Base-by-base conservation (phyloP, 2,888 invertebrate genomes). In the Morinoia aosen region DNA sequence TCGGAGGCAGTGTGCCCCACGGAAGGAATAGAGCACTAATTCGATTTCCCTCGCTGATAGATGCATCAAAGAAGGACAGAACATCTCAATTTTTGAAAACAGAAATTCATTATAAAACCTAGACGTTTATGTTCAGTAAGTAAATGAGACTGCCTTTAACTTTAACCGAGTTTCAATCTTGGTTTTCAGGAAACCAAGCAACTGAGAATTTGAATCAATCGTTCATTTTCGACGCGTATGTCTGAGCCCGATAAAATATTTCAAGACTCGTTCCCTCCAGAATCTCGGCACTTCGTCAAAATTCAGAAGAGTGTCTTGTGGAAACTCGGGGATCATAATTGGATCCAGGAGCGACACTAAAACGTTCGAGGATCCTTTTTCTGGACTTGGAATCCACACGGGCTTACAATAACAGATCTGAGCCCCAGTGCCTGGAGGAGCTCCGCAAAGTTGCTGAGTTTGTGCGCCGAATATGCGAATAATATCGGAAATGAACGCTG, bases 211-310 rank as follows among this genome's bases (percentile, higher is more conserved):
- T 76, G 90, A 90, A 90, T 90, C 90, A 90, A 90, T 90, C 48
- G 48, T 25, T 40, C 90, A 61, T 90, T 48, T 90, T 90, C 90
- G 33, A 33, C 16, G 90, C 57, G 25, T 57, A 14, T 93, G 11
- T 33, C 93, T 16, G 48, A 12, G 33, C 33, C 10, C 58, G 19
- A 33, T 33, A 76, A 93, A 56, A 57, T 58, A 25, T 12, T 93
- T 57, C n/a, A n/a, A 57, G 48, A 57, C 48, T 93, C 93, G 93
- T 10, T 93, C n/a, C 76, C 58, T 56, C 12, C 33, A 93, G 93
- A 93, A 57, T 93, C 93, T 93, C 57, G 57, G n/a, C 93, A n/a
- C 93, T 93, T 93, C 93, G 93, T 93, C 93, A 93, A 93, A 93
- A 93, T 93, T 93, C 93, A 93, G 93, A 93, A 93, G 93, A 93